Conservation (phyloP, 1,140 invertebrate species). For the Tenebrio molitor region DNA sequence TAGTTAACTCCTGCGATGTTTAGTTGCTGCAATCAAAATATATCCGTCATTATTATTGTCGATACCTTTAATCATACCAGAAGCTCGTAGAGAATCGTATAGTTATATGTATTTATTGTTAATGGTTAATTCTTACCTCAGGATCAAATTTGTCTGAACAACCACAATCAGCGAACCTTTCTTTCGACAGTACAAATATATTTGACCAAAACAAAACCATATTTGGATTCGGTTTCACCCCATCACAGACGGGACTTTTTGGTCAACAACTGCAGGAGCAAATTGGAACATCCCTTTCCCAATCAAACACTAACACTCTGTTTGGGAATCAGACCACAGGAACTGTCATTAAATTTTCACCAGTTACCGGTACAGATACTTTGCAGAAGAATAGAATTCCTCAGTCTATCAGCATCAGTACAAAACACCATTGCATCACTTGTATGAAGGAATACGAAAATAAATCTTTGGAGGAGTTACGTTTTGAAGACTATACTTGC, state of each 20-base stretch:
- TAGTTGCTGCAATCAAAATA: too few species aligned
- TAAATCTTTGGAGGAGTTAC: slow-evolving; percentile 94
- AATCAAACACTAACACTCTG: slow-evolving; percentile 53
- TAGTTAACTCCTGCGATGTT: too few species aligned
- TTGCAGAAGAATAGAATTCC: slow-evolving; percentile 89
- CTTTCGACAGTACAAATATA: slow-evolving; percentile 71
- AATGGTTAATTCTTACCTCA: slow-evolving; percentile 29
- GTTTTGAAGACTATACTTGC: slow-evolving; percentile 93
- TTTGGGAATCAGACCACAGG: slow-evolving; percentile 69
- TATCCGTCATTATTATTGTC: too few species aligned
- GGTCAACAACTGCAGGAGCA: slow-evolving; percentile 56
- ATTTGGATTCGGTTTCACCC: slow-evolving; percentile 71
- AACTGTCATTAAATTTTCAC: slow-evolving; percentile 88
- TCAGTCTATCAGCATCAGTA: slow-evolving; percentile 88
- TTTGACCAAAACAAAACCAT: slow-evolving; percentile 76
- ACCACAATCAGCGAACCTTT: slow-evolving; percentile 66
- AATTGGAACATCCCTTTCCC: slow-evolving; percentile 58
- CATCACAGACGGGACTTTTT: slow-evolving; percentile 61
- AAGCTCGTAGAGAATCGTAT: too few species aligned
- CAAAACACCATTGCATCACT: slow-evolving; percentile 95
- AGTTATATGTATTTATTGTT: too few species aligned
- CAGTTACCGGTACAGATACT: slow-evolving; percentile 89
- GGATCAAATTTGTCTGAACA: slow-evolving; percentile 59
- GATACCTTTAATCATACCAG: too few species aligned
- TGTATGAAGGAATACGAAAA: slow-evolving; percentile 98